These are phyloP conservation scores for Apis florea DNA, from an alignment of 1,140 invertebrate genomes.

Conservation along the genomic window DNA sequence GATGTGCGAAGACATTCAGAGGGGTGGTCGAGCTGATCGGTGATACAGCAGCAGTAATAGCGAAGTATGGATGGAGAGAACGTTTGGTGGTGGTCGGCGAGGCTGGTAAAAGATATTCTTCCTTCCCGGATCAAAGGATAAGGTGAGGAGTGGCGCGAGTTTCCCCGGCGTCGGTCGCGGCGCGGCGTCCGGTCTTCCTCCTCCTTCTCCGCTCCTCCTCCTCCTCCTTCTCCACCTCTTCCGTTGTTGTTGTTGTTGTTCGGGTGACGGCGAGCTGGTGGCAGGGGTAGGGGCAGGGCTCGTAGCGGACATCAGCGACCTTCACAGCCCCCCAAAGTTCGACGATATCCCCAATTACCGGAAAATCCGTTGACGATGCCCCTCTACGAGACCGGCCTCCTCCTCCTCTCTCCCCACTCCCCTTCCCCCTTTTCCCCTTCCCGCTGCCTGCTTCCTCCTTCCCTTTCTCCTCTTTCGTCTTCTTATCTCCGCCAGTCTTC, in stretches of 20 bases:
- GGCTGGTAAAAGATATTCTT: not conserved
- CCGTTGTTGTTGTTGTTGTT: not conserved
- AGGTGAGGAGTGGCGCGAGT: too few species aligned
- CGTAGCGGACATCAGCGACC: conserved; percentile 58
- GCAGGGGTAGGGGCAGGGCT: conserved; percentile 44
- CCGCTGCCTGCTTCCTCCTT: conserved; percentile 13
- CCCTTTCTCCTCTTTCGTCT: conserved; percentile 9
- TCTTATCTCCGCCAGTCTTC: conserved; percentile 1
- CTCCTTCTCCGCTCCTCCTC: conserved; percentile 5
- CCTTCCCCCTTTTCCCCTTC: conserved; percentile 14
- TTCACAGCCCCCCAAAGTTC: conserved; percentile 43
- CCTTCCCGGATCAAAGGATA: conserved; percentile 23
- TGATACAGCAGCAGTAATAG: conserved; percentile 40
- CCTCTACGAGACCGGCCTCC: conserved; percentile 26
- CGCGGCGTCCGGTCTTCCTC: not conserved
- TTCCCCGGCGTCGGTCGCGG: not conserved
- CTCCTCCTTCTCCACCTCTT: not conserved
- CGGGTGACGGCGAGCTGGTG: conserved; percentile 34
- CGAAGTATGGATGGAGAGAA: conserved; percentile 1
- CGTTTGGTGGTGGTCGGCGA: not conserved
- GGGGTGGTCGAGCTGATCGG: conserved; percentile 66
- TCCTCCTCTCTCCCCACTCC: not conserved
- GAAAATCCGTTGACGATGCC: conserved; percentile 36
- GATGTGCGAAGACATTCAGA: conserved; percentile 80
- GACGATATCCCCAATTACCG: conserved; percentile 37